Evolutionary conservation across 2,888 invertebrate genomes (phyloP).

Genomic region (Apotomis betuletana): DNA sequence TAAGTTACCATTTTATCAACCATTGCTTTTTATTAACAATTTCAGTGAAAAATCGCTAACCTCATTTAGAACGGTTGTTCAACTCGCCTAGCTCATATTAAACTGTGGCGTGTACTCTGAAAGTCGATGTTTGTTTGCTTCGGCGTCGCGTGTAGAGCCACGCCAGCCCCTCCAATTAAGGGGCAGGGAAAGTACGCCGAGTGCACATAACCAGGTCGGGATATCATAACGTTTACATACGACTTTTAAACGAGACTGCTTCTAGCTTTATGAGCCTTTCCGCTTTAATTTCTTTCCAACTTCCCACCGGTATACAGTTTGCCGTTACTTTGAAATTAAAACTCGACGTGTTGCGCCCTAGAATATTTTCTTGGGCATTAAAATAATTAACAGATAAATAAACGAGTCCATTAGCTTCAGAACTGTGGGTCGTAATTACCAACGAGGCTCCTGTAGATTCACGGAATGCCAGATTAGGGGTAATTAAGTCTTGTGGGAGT

Average conservation of each 20-base stretch:
- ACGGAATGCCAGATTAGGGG: constrained; percentile 77
- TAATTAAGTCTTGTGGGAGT: constrained; percentile 78
- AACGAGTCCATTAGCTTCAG: constrained; percentile 72
- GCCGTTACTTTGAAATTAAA: constrained; percentile 25
- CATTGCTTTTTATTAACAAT: constrained; percentile 69
- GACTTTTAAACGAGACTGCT: constrained; percentile 71
- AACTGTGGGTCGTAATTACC: constrained; percentile 75
- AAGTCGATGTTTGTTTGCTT: constrained; percentile 68
- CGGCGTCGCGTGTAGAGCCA: constrained; percentile 68
- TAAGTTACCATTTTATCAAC: constrained; percentile 34
- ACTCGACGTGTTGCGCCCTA: constrained; percentile 39
- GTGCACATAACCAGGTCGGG: constrained; percentile 75
- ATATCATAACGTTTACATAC: constrained; percentile 75
- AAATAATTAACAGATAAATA: constrained; percentile 71
- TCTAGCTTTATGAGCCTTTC: constrained; percentile 62
- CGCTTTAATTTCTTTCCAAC: constrained; percentile 53
- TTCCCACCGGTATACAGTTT: constrained; percentile 36
- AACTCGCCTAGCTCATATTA: constrained; percentile 56
- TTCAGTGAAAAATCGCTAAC: constrained; percentile 69
- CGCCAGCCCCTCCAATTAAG: constrained; percentile 77
- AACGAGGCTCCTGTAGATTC: constrained; percentile 72
- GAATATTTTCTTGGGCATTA: constrained; percentile 44
- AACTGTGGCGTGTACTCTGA: constrained; percentile 54
- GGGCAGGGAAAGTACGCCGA: constrained; percentile 74
- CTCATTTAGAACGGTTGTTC: constrained; percentile 61